Base-by-base conservation (phyloP, 2,888 invertebrate species). In the Drosophila anceps region DNA sequence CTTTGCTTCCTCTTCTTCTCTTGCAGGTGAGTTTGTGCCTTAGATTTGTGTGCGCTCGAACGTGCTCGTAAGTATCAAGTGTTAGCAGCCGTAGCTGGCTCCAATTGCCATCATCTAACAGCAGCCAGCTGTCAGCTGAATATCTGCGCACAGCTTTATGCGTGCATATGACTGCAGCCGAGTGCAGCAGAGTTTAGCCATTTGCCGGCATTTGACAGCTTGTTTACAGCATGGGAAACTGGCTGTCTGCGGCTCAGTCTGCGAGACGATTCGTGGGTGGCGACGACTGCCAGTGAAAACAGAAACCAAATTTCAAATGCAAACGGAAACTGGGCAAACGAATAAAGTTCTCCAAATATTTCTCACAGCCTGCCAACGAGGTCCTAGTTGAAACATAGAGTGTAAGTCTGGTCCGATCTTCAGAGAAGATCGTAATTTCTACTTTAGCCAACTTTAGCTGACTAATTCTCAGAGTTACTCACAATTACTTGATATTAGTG, bases 191-290 rank as follows among this genome's bases (percentile, higher is more conserved):
- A 63, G 44, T 39, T 37, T 59, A 8, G 4, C 39, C n/a, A 4
- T 29, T 54, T 37, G 18, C 13, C 9, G 13, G 18, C 33, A 64
- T 62, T 68, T 89, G 90, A 83, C 83, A 83, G 88, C 79, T 87
- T 87, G 90, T 84, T 84, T 84, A 84, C 90, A 84, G 63, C 63
- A 54, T 65, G 67, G 41, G 50, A 37, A 65, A 69, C 62, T 61
- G 54, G 48, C 39, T 13, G 54, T 5, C 43, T 2, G 43, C 18
- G 35, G 27, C n/a, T 44, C 10, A n/a, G 15, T n/a, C 27, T 44
- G n/a, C 54, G 9, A 24, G 35, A 5, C 51, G 9, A n/a, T 43
- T 63, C 73, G 61, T 84, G 82, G 77, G 72, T 76, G 78, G 79
- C n/a, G n/a, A n/a, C n/a, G n/a, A n/a, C 69, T 67, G 58, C 83